These are phyloP conservation scores for Chloropsis cyanopogon DNA, from an alignment of 2,113 vertebrate genomes.

Conservation along the genomic window DNA sequence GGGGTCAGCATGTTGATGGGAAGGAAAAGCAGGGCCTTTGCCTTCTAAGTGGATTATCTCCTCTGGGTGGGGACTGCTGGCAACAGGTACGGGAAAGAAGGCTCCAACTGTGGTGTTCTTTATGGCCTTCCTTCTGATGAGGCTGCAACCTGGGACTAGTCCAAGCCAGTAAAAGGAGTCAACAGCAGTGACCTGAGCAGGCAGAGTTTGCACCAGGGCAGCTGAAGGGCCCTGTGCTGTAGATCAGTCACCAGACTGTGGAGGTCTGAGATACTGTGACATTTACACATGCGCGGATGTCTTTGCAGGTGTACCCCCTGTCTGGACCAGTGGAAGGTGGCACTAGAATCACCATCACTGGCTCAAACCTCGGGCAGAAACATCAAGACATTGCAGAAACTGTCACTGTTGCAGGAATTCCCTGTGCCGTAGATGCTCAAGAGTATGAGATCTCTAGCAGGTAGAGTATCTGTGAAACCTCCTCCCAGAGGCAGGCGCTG, in stretches of 20 bases:
- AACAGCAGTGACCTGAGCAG: background rate
- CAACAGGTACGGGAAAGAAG: background rate
- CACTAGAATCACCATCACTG: conserved; percentile 88
- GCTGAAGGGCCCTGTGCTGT: background rate
- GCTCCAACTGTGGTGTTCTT: background rate
- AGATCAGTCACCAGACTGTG: conserved; percentile 1
- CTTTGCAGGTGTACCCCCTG: conserved; percentile 87
- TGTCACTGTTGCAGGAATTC: conserved; percentile 85
- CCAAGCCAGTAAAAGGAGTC: background rate
- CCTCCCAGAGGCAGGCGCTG: conserved; percentile 11
- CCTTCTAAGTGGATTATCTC: background rate
- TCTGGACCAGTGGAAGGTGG: conserved; percentile 90
- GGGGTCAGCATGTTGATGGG: background rate
- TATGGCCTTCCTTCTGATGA: background rate
- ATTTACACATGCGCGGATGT: conserved; percentile 24
- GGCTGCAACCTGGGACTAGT: background rate
- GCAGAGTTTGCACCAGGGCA: background rate
- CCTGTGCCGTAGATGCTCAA: conserved; percentile 81
- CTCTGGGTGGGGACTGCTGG: background rate
- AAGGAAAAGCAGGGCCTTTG: background rate
- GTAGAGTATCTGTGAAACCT: conserved; percentile 74
- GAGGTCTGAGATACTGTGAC: background rate
- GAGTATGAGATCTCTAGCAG: conserved; percentile 94
- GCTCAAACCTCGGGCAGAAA: conserved; percentile 95
- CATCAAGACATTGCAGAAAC: conserved; percentile 86